Conservation (phyloP, 1,140 invertebrate species). For the Pomacea maculata region DNA sequence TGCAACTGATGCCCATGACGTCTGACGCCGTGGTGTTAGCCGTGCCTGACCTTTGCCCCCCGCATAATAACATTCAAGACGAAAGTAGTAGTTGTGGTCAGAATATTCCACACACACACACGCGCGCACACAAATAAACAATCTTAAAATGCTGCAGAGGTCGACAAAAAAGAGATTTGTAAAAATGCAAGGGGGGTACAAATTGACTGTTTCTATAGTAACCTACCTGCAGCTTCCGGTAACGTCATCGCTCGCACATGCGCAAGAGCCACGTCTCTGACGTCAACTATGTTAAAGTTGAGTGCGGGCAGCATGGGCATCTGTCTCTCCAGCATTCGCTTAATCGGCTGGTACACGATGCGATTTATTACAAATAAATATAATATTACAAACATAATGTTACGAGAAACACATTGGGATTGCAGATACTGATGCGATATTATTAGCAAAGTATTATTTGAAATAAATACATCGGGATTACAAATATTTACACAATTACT, state of each 20-base stretch:
- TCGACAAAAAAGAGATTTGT: neutral
- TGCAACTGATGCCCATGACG: neutral
- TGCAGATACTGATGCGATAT: neutral
- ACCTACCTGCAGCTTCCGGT: conserved; percentile 67
- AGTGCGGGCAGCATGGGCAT: conserved; percentile 68
- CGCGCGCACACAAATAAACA: no score
- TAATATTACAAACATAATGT: neutral
- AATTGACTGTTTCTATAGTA: neutral
- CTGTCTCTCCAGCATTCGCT: conserved; percentile 65
- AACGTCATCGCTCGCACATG: conserved; percentile 70
- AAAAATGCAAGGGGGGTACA: neutral
- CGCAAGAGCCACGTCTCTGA: conserved; percentile 70
- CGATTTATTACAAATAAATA: neutral
- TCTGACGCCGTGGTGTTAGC: neutral
- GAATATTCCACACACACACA: neutral
- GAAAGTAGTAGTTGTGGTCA: neutral
- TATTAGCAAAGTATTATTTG: neutral
- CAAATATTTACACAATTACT: no score
- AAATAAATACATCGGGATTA: neutral
- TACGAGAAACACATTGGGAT: neutral
- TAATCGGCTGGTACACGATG: conserved; percentile 43
- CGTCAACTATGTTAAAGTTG: conserved; percentile 68
- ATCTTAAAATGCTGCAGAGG: neutral
- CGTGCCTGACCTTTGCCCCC: neutral
- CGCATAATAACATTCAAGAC: no score